Evolutionary conservation across 2,113 vertebrate genomes (phyloP).

Genomic region (Indicator indicator): DNA sequence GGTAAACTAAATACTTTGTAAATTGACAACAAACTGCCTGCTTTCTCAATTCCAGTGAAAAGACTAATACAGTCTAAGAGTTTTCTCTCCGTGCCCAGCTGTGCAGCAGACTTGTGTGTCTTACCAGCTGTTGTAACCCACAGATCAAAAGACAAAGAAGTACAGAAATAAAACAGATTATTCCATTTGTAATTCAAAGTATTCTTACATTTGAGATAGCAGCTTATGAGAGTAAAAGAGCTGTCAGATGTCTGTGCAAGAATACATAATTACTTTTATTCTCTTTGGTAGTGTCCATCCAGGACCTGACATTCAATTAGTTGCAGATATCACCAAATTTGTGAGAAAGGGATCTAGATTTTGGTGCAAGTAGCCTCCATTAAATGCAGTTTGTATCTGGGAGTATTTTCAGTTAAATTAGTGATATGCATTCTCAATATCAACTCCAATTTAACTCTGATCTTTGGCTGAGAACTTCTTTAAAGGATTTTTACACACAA

Average conservation of each 20-base stretch:
- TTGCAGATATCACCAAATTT: background rate
- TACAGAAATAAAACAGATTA: background rate
- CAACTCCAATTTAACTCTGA: background rate
- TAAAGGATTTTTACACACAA: background rate
- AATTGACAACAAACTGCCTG: background rate
- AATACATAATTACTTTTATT: background rate
- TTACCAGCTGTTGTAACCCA: background rate
- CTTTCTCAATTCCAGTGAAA: background rate
- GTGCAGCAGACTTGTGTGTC: background rate
- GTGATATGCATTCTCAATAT: background rate
- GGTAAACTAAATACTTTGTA: background rate
- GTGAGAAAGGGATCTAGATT: background rate
- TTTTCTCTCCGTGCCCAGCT: background rate
- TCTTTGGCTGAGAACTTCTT: background rate
- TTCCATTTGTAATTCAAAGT: background rate
- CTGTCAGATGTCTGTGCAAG: background rate
- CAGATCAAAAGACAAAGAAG: background rate
- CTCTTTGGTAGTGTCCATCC: background rate
- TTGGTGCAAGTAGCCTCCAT: background rate
- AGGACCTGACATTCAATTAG: background rate
- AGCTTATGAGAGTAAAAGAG: background rate
- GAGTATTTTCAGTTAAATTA: background rate
- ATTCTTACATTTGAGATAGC: background rate
- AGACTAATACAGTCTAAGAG: background rate
- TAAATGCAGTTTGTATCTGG: background rate